Base-by-base conservation (phyloP, 2,113 vertebrate genomes). In the Perca fluviatilis region DNA sequence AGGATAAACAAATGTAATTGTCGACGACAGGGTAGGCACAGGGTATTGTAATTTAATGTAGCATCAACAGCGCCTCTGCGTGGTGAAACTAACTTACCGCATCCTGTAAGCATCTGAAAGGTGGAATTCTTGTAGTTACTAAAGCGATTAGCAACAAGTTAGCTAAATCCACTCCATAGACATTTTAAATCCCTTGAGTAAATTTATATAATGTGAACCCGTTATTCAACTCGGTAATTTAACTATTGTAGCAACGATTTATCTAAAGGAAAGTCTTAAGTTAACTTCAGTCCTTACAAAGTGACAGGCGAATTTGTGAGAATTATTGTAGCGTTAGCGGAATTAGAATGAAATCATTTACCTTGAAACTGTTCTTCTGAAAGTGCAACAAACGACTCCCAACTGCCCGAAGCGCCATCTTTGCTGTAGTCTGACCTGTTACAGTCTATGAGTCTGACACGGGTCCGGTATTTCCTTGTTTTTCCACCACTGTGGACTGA, bases 371-470 rank as follows among this genome's bases (percentile, higher is more conserved):
- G 30, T 7, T 36, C 11, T 5, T 73, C 15, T 78, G 82, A 30
- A 87, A 25, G 13, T 14, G 53, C 18, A 46, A 63, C 30, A 89
- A 19, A 19, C 75, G 70, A 43, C 19, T 64, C 3, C 21, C 82
- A 1, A 23, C 70, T 2, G 30, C 21, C 2, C 75, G 69, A 0
- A 90, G 70, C 50, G 89, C 79, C 93, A 94, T 92, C 11, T 3
- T 43, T 12, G 13, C 33, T 2, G 18, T 0, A 1, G 18, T 54
- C 5, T 23, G 49, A 33, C 33, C 33, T 33, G 30, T 30, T 30
- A 30, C n/a, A n/a, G n/a, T n/a, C n/a, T n/a, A n/a, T 30, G 33
- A 33, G 33, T 6, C 2, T 71, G 10, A 21, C 40, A 4, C 50
- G 7, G 5, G 23, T 30, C 40, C 10, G 8, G 40, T 43, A 87